Conservation (phyloP, 2,888 invertebrate species). For the Hyposoter dolosus region DNA sequence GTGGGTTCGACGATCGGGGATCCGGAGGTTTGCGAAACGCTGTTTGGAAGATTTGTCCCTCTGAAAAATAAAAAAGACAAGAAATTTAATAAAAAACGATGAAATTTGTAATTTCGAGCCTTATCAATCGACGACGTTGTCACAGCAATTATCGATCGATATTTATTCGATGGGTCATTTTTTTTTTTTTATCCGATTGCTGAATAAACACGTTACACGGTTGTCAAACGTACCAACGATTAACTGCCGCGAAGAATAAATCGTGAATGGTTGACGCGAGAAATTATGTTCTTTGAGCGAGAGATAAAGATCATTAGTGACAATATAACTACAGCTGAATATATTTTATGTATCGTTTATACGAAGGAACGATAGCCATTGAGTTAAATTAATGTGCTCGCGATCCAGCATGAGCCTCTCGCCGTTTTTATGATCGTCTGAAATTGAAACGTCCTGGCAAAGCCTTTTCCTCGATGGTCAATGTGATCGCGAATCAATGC, state of each 20-base stretch:
- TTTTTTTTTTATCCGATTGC: background rate
- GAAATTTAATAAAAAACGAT: too few relatives aligned
- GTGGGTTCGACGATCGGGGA: conserved; percentile 36
- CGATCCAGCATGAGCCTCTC: conserved; percentile 49
- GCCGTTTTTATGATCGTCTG: conserved; percentile 51
- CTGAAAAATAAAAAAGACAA: background rate
- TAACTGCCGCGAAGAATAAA: conserved; percentile 36
- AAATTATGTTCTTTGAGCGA: conserved; percentile 40
- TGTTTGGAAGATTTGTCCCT: background rate
- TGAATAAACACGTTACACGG: background rate
- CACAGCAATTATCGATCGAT: conserved; percentile 4
- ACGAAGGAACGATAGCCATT: conserved; percentile 20
- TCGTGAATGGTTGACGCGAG: conserved; percentile 29
- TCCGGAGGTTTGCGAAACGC: background rate
- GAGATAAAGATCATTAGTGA: conserved; percentile 61
- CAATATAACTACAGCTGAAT: conserved; percentile 50
- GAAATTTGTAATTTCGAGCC: background rate
- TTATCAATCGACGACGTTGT: background rate
- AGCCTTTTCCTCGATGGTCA: conserved; percentile 48
- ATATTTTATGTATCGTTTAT: conserved; percentile 6
- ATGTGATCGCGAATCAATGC: conserved; percentile 36
- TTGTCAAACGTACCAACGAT: conserved; percentile 16
- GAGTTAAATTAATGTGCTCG: conserved; percentile 49
- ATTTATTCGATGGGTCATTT: background rate
- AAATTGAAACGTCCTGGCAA: conserved; percentile 57